A percentile compares a stretch with the other conserved stretches of the same genome.
Evolutionary conservation across 1,140 invertebrate genomes (phyloP).

Genomic region (Drosophila lacertosa): DNA sequence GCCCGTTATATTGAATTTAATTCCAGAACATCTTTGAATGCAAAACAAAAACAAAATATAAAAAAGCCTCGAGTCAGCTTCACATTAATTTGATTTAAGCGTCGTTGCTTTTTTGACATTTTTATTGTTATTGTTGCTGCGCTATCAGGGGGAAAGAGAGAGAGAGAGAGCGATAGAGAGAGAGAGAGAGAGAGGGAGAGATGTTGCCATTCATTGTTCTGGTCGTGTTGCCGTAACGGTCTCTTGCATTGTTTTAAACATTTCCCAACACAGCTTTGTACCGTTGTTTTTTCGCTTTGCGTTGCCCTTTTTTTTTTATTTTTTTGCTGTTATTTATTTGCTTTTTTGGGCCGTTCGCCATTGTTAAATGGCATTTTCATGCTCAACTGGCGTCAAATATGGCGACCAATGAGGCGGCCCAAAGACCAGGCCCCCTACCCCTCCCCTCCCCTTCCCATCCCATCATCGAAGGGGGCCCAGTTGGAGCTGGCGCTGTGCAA

Average conservation of each 20-base stretch:
- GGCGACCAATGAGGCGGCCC: constrained; percentile 55
- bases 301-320: constrained; percentile 53
- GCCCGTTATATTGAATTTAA: constrained; percentile 12
- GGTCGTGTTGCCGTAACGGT: constrained; percentile 50
- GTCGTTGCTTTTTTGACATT: constrained; percentile 52
- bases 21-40: constrained; percentile 29
- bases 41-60: constrained; percentile 7
- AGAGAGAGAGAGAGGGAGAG: no score
- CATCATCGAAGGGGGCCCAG: neutral
- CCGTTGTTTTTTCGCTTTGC: constrained; percentile 16
- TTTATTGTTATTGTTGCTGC: constrained; percentile 56
- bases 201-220: constrained; percentile 35
- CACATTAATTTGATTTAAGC: constrained; percentile 60
- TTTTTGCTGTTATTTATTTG: constrained; percentile 73
- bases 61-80: constrained; percentile 21
- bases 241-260: constrained; percentile 67
- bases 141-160: constrained; percentile 65
- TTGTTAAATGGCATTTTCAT: constrained; percentile 82
- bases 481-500: neutral
- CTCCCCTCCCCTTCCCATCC: no score
- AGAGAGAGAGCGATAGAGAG: no score
- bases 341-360: constrained; percentile 38
- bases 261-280: constrained; percentile 67
- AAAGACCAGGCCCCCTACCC: constrained; percentile 19
- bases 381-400: constrained; percentile 81